A percentile compares a stretch with the other conserved stretches of the same genome.
Evolutionary conservation across 2,797 vertebrate species (phyloP).

Genomic region (Takifugu ocellatus): DNA sequence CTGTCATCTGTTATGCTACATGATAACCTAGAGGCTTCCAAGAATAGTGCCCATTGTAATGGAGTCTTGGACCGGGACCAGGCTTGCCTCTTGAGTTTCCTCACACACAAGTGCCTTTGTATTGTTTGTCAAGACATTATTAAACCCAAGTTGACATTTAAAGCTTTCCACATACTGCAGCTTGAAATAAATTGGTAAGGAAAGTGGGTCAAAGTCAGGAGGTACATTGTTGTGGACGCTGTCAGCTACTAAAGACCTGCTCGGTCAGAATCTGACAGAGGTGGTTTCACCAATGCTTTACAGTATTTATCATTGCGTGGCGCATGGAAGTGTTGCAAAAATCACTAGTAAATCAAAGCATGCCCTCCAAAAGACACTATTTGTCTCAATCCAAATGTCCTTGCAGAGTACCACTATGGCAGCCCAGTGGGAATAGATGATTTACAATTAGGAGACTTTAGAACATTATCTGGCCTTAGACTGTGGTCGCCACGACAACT

Average conservation of each 20-base stretch:
- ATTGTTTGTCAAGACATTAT: conserved; percentile 62
- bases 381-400: no score
- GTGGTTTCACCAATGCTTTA: conserved; percentile 42
- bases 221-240: conserved; percentile 36
- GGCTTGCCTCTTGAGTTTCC: conserved; percentile 44
- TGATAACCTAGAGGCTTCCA: conserved; percentile 59
- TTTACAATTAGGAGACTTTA: no score
- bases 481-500: no score
- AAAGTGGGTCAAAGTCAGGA: conserved; percentile 3
- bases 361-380: no score
- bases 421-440: no score
- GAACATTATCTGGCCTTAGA: no score
- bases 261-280: conserved; percentile 43
- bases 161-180: conserved; percentile 23
- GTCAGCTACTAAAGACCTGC: conserved; percentile 20
- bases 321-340: no score
- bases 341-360: no score
- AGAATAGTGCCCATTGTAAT: conserved; percentile 76
- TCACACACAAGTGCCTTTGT: conserved; percentile 70
- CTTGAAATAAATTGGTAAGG: conserved; percentile 34
- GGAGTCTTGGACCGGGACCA: conserved; percentile 58
- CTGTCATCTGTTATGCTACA: conserved; percentile 62
- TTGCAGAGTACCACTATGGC: no score
- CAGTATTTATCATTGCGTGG: conserved; percentile 27
- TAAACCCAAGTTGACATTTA: conserved; percentile 66